Evolutionary conservation across 2,113 vertebrate species (phyloP).

Genomic region (Perca flavescens): DNA sequence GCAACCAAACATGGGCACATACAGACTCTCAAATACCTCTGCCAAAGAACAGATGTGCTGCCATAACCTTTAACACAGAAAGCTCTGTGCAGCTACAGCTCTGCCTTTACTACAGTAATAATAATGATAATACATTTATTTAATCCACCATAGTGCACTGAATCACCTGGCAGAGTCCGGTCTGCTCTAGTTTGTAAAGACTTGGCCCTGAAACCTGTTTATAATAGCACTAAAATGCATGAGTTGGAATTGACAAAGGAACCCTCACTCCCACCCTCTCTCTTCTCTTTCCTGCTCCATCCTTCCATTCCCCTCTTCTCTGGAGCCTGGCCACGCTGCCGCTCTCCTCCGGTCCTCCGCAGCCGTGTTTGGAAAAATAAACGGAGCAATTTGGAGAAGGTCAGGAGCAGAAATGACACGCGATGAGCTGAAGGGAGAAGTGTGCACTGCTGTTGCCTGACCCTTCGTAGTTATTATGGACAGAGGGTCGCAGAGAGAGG

Average conservation of each 20-base stretch:
- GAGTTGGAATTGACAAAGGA: slow-evolving; percentile 61
- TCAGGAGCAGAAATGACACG: slow-evolving; percentile 41
- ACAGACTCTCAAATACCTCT: slow-evolving; percentile 1
- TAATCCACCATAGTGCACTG: slow-evolving; percentile 19
- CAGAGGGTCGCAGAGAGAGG: slow-evolving; percentile 32
- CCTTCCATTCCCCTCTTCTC: slow-evolving; percentile 41
- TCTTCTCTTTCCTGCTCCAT: slow-evolving; percentile 25
- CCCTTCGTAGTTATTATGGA: slow-evolving; percentile 26
- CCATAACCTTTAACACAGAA: not conserved
- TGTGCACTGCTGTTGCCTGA: slow-evolving; percentile 46
- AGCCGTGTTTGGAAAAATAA: slow-evolving; percentile 73
- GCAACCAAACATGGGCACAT: slow-evolving; percentile 17
- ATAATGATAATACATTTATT: slow-evolving; percentile 25
- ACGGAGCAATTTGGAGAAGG: slow-evolving; percentile 39
- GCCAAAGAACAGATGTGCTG: slow-evolving; percentile 25
- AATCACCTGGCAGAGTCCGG: slow-evolving; percentile 32
- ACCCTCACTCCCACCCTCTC: slow-evolving; percentile 30
- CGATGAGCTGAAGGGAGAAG: slow-evolving; percentile 20
- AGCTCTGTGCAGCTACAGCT: not conserved
- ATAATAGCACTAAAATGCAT: slow-evolving; percentile 61
- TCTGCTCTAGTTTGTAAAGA: slow-evolving; percentile 39
- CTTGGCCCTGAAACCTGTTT: slow-evolving; percentile 58
- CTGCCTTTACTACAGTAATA: slow-evolving; percentile 39
- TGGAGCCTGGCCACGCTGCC: slow-evolving; percentile 53
- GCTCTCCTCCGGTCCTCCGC: slow-evolving; percentile 41